phyloP scores from a whole-genome alignment of 30 jellyfish, hydroid and myxozoan genomes.

The Aurelia sp. region DNA sequence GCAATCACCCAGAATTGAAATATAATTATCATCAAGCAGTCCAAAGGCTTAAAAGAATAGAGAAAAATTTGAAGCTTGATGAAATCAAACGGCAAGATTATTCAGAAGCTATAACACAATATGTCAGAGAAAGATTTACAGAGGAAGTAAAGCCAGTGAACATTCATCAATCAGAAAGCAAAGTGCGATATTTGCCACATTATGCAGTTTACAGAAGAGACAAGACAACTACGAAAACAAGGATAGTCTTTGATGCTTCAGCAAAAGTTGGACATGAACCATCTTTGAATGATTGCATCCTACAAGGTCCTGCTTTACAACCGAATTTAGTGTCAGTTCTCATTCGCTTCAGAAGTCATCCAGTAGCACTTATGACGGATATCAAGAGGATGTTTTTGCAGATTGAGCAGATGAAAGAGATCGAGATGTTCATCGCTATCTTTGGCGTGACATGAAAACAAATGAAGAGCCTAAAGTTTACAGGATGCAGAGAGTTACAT shows the following conservation, averaged over 20 bases:
- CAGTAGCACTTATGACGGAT: conserved; percentile 36
- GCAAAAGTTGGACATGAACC: no score
- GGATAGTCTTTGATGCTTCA: no score
- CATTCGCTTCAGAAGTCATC: conserved; percentile 22
- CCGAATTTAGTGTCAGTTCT: no score
- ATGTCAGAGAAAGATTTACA: neutral
- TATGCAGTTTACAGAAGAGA: neutral
- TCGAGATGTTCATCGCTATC: conserved; percentile 26
- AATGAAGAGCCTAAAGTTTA: conserved; percentile 9
- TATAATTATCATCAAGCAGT: no score
- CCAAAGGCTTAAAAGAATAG: no score
- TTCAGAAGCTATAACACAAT: neutral
- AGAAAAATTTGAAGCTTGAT: neutral
- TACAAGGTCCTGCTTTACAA: no score
- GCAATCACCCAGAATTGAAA: no score
- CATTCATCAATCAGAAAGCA: neutral
- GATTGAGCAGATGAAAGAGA: neutral
- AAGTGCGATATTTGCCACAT: conserved; percentile 2
- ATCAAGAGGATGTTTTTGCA: conserved; percentile 43
- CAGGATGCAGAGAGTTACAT: conserved; percentile 3
- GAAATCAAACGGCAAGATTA: neutral
- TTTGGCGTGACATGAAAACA: conserved; percentile 45
- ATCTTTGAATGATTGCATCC: no score
- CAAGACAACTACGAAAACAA: conserved; percentile 2
- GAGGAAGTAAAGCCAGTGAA: neutral